Evolutionary conservation across 2,113 vertebrate genomes (phyloP), one percentile per base, ranked within the genome.

Genomic region (Grallaria varia): DNA sequence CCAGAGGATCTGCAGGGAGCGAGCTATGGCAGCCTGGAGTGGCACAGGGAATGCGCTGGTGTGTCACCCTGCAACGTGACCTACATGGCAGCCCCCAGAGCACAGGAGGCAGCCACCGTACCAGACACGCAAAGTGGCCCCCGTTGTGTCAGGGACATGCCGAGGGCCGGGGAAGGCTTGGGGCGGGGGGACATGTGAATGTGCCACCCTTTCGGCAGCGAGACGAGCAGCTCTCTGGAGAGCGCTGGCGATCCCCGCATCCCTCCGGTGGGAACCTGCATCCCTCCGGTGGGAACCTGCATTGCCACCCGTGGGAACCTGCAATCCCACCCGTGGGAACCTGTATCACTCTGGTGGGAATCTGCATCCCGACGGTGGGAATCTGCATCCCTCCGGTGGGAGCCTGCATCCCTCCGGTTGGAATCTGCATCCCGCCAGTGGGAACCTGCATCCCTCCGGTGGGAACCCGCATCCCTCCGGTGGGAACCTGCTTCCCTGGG

Each of bases 321-420:
- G n/a, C n/a, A n/a, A n/a, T n/a, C n/a, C n/a, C n/a, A n/a, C n/a
- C n/a, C n/a, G n/a, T n/a, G n/a, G n/a, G n/a, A n/a, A n/a, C n/a
- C n/a, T n/a, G n/a, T n/a, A n/a, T n/a, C n/a, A n/a, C n/a, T n/a
- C n/a, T n/a, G n/a, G n/a, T n/a, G n/a, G n/a, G n/a, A n/a, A n/a
- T n/a, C n/a, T n/a, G n/a, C n/a, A n/a, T n/a, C n/a, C n/a, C n/a
- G n/a, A n/a, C n/a, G n/a, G n/a, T n/a, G n/a, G n/a, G n/a, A n/a
- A n/a, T n/a, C n/a, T n/a, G 55, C 4, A 0, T n/a, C 49, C 53
- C 33, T 0, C 0, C 2, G 0, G 24, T 21, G 81, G n/a, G n/a
- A n/a, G n/a, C 16, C 53, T 0, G 55, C 4, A 0, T n/a, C 49
- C 53, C 33, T 0, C 0, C 2, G 0, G 24, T 21, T n/a, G n/a